Base-by-base conservation (phyloP, 2,888 invertebrate species). In the Dendrolimus houi region DNA sequence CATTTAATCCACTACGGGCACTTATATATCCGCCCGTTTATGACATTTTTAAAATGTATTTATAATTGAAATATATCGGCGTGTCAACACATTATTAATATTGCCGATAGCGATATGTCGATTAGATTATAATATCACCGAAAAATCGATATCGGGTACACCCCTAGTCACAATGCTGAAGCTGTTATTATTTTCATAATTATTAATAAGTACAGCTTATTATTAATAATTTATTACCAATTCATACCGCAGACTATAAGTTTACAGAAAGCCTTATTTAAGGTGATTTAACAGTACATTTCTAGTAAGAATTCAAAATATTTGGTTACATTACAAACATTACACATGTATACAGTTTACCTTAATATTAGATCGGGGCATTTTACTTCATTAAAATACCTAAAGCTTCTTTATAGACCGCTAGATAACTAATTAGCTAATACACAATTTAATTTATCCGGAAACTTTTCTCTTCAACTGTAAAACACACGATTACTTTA, bases 271-370 rank as follows among this genome's bases (percentile, higher is more conserved):
- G 29, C 29, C 29, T 29, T 29, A 29, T 29, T 29, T 54, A 40
- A 62, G 29, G 29, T 29, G 29, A 29, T 29, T 29, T 29, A 29
- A 29, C 29, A 29, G 29, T 29, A 29, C 29, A 29, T 29, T 29
- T 29, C 29, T 3, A 29, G 29, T 29, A 29, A 29, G 29, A 29
- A 6, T 29, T 29, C 6, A 29, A 6, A 3, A 29, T 29, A 29
- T 29, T 29, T 29, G 29, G 29, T 29, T 29, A 29, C 29, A 29
- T 29, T 29, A 29, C 3, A 29, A 47, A 47, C 47, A 47, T 47
- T 47, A 47, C 62, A 47, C 62, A 41, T 58, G 57, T 68, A 64
- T 60, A 67, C 61, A 63, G 60, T 59, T 56, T 41, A 62, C 56
- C 59, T 68, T 63, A 71, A 7, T 47, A 47, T 47, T 47, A 47